These are phyloP conservation scores for Bagarius yarrelli DNA, from an alignment of 2,113 vertebrate species.

Conservation along the genomic window DNA sequence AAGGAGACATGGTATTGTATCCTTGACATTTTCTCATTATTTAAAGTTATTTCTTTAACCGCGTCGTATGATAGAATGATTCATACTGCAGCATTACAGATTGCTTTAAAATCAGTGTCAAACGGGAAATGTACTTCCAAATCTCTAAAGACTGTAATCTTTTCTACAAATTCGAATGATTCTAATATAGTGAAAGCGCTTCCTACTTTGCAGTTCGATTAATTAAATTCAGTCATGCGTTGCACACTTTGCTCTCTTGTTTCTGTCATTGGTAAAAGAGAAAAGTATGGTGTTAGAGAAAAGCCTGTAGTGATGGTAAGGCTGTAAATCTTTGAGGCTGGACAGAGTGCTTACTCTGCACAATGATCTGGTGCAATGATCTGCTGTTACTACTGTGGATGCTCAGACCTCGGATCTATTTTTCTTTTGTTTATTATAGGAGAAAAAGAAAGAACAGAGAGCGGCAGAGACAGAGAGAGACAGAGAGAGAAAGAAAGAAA, in stretches of 20 bases:
- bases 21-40: not conserved
- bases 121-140: not conserved
- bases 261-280: constrained; percentile 1
- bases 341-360: constrained; percentile 50
- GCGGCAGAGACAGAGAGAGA: not conserved
- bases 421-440: constrained; percentile 21
- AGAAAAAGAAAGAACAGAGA: constrained; percentile 5
- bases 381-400: constrained; percentile 16
- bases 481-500: not conserved
- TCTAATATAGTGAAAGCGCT: not conserved
- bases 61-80: not conserved
- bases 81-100: not conserved
- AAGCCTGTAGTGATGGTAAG: not conserved
- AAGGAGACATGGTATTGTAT: not conserved
- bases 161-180: not conserved
- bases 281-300: not conserved
- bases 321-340: constrained; percentile 22
- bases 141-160: not conserved
- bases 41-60: not conserved
- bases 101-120: not conserved
- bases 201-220: constrained; percentile 11
- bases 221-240: constrained; percentile 17
- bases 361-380: constrained; percentile 30
- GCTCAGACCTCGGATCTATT: constrained; percentile 6
- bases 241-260: not conserved